Conservation (phyloP, 2,888 invertebrate species). For the Lasioglossum marginatum region DNA sequence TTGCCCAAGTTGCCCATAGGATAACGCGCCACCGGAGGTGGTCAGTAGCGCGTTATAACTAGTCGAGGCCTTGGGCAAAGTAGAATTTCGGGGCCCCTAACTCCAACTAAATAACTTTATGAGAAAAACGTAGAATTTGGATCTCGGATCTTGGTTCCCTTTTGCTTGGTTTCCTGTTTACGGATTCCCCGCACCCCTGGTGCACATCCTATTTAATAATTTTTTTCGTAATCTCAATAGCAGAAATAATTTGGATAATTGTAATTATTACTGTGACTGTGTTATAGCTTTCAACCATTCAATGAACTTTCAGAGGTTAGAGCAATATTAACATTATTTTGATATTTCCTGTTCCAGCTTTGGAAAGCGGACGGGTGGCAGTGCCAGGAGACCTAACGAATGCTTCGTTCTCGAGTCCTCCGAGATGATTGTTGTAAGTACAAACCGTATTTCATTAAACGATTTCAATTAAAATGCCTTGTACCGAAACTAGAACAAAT, state of each 20-base stretch:
- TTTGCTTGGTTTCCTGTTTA: no score
- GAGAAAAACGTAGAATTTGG: no score
- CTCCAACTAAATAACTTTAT: no score
- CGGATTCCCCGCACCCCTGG: no score
- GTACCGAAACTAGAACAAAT: not conserved
- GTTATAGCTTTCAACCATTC: conserved; percentile 26
- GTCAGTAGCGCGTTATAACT: no score
- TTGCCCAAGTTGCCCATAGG: no score
- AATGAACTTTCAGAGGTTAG: not conserved
- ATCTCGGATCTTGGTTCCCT: no score
- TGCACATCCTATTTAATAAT: no score
- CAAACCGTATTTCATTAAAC: not conserved
- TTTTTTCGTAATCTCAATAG: no score
- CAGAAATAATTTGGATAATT: not conserved
- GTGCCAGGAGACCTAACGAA: conserved; percentile 91
- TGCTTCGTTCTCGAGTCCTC: conserved; percentile 94
- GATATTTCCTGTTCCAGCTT: conserved; percentile 88
- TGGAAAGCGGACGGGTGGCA: conserved; percentile 92
- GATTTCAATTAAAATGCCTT: not conserved
- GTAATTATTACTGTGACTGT: not conserved
- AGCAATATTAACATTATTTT: not conserved
- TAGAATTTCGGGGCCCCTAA: no score
- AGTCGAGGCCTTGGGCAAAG: no score
- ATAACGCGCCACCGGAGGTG: no score
- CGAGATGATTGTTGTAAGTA: conserved; percentile 94